phyloP scores from a whole-genome alignment of 2,888 invertebrate genomes.

The Cataglyphis cursor region DNA sequence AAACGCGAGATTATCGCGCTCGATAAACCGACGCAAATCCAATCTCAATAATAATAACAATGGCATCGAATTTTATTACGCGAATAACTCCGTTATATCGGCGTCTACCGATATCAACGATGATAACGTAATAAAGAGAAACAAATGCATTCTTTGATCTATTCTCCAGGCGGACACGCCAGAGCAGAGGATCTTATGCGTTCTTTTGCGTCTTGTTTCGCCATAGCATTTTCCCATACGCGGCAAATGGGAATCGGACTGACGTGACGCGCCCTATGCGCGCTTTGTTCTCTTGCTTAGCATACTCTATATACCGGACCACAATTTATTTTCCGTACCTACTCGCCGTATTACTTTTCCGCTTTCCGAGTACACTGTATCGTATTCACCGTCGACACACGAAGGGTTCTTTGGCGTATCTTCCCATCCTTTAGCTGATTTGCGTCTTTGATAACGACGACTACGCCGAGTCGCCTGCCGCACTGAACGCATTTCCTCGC shows the following conservation, averaged over 20 bases:
- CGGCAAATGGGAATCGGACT: slow-evolving; percentile 36
- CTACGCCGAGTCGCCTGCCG: not conserved
- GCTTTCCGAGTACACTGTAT: slow-evolving; percentile 13
- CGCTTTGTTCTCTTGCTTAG: slow-evolving; percentile 47
- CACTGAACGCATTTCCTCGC: not conserved
- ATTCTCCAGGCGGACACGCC: slow-evolving; percentile 17
- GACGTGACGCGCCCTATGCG: slow-evolving; percentile 25
- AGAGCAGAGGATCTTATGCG: not conserved
- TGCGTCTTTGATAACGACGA: slow-evolving; percentile 44
- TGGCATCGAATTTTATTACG: slow-evolving; percentile 14
- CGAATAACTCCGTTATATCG: not conserved
- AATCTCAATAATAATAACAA: slow-evolving; percentile 46
- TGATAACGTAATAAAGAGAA: slow-evolving; percentile 40
- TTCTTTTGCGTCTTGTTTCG: not conserved
- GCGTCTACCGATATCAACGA: slow-evolving; percentile 10
- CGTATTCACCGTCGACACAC: slow-evolving; percentile 8
- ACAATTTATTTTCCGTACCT: slow-evolving; percentile 41
- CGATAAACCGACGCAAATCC: slow-evolving; percentile 38
- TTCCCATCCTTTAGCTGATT: slow-evolving; percentile 44
- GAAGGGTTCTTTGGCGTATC: slow-evolving; percentile 35
- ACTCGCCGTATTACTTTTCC: slow-evolving; percentile 17
- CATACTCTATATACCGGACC: slow-evolving; percentile 19
- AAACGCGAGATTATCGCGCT: slow-evolving; percentile 41
- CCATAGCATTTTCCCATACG: slow-evolving; percentile 32
- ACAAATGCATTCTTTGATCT: slow-evolving; percentile 48